These are phyloP conservation scores for Heliothis peltigera DNA, from an alignment of 2,888 invertebrate species.

Conservation along the genomic window DNA sequence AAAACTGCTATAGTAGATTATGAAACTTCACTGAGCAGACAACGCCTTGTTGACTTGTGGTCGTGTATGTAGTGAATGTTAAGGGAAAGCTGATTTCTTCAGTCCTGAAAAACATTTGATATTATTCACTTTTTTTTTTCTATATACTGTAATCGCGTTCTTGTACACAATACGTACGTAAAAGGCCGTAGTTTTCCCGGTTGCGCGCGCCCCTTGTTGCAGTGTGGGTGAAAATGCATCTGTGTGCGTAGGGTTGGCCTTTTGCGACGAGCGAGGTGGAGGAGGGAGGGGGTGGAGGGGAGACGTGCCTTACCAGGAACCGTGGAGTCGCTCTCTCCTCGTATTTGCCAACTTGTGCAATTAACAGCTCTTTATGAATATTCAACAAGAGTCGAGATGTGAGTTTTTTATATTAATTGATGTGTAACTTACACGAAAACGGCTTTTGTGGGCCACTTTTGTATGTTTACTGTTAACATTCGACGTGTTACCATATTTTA, in stretches of 20 bases:
- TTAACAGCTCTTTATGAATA: constrained; percentile 90
- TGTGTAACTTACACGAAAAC: constrained; percentile 80
- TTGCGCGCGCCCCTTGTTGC: constrained; percentile 82
- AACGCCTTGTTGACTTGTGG: too few species aligned
- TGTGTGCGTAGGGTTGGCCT: constrained; percentile 82
- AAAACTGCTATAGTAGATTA: too few species aligned
- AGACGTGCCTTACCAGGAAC: constrained; percentile 78
- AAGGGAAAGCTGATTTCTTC: neutral
- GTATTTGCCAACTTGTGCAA: constrained; percentile 89
- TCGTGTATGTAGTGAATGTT: neutral
- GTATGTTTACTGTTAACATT: constrained; percentile 59
- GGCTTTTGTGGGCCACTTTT: constrained; percentile 65
- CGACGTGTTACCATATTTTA: constrained; percentile 48
- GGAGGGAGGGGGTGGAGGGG: constrained; percentile 66
- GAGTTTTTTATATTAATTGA: constrained; percentile 86
- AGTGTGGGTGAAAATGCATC: constrained; percentile 70
- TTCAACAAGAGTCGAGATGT: constrained; percentile 82
- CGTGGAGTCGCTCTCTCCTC: constrained; percentile 82
- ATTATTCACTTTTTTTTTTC: constrained; percentile 49
- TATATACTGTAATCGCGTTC: constrained; percentile 78
- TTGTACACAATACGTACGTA: constrained; percentile 88
- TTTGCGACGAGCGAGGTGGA: constrained; percentile 71
- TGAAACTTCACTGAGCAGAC: too few species aligned
- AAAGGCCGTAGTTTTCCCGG: constrained; percentile 89
- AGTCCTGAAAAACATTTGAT: constrained; percentile 10